Percentiles rank a stretch among this genome's conserved stretches.
Evolutionary conservation across 2,797 vertebrate genomes (phyloP).

Genomic region (Zenarchopterus dispar): DNA sequence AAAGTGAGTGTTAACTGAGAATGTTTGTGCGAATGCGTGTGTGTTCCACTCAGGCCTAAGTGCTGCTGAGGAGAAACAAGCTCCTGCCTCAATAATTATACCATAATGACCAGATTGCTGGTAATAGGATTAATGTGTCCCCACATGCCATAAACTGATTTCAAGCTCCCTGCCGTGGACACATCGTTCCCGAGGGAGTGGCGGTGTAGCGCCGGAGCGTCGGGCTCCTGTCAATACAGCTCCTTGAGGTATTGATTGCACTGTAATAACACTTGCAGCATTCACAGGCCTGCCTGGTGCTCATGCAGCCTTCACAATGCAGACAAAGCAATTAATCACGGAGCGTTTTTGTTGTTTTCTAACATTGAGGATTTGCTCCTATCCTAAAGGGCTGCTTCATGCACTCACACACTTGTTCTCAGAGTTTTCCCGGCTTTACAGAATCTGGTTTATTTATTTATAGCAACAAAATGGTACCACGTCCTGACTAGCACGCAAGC

Average conservation of each 20-base stretch:
- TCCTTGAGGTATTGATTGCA: constrained; percentile 61
- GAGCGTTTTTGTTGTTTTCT: constrained; percentile 47
- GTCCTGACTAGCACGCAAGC: too few species aligned
- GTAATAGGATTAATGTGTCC: constrained; percentile 74
- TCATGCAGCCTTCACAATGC: constrained; percentile 17
- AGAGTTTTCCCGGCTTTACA: too few species aligned
- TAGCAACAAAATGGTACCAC: too few species aligned
- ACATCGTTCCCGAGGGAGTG: constrained; percentile 48
- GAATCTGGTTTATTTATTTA: too few species aligned
- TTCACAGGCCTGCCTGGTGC: constrained; percentile 20
- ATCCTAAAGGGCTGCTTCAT: background rate
- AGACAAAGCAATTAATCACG: constrained; percentile 31
- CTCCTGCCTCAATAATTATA: constrained; percentile 57
- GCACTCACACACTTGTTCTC: too few species aligned
- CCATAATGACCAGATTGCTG: constrained; percentile 63
- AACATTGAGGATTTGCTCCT: constrained; percentile 28
- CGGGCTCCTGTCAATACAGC: constrained; percentile 40
- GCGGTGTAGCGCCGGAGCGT: constrained; percentile 24
- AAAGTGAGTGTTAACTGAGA: constrained; percentile 3
- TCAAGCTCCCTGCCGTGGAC: constrained; percentile 54
- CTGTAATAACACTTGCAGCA: constrained; percentile 46
- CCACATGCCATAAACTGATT: constrained; percentile 69
- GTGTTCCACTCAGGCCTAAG: constrained; percentile 16
- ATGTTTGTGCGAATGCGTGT: constrained; percentile 3
- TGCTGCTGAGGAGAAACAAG: constrained; percentile 53